Base-by-base conservation (phyloP, 2,888 invertebrate species). In the Lathronympha strigana region DNA sequence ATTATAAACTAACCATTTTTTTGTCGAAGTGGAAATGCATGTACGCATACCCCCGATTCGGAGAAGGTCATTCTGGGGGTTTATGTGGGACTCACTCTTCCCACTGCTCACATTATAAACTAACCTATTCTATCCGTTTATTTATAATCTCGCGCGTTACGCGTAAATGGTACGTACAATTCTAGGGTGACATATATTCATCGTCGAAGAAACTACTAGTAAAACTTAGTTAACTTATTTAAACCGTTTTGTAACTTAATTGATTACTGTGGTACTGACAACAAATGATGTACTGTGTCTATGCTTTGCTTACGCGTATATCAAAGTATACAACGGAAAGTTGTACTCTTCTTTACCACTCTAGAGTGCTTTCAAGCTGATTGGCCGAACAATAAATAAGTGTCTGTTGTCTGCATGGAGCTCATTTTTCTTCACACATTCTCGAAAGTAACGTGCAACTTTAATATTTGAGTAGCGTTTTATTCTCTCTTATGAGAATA, bases 311-410 rank as follows among this genome's bases (percentile, higher is more conserved):
- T 36, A 57, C 58, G 25, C 45, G 33, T 67, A 53, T 36, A 67
- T 58, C 63, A 58, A 62, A 61, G 62, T 43, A 55, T 58, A 66
- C 40, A 69, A 57, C 47, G 61, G 67, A 70, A 76, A 73, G 73
- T 77, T 74, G 64, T 66, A 51, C 71, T 67, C 72, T 69, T 73
- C 77, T 71, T 57, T 38, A 45, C 51, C 15, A 5, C 19, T 57
- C 19, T 45, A 31, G 69, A 71, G 73, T 71, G 85, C 87, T 87
- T 83, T 88, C 83, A 84, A 81, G 73, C 77, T 84, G 87, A 88
- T 88, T 87, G 84, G 82, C 77, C 74, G 79, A 83, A 84, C 82
- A 84, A 88, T 86, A 85, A 86, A 84, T 84, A 80, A 72, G 67
- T 73, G 78, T 76, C 74, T 72, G 68, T 71, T 63, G 57, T 58